Percentiles rank a stretch among this genome's conserved stretches.
Conservation (phyloP, 1,140 invertebrate genomes). For the Papilio glaucus region DNA sequence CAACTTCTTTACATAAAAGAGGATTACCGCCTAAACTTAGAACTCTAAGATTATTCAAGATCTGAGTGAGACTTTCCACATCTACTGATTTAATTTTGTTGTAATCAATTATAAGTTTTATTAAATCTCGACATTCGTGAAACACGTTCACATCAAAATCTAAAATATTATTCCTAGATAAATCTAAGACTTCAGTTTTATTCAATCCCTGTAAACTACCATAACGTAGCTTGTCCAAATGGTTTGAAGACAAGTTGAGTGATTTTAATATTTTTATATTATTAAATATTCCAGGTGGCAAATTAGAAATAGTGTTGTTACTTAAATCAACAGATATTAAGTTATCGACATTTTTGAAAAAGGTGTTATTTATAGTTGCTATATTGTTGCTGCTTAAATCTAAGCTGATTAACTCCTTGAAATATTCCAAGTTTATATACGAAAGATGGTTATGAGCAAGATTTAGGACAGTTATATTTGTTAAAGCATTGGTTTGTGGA, state of each 20-base stretch:
- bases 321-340: constrained; percentile 65
- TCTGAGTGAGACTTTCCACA: constrained; percentile 54
- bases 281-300: constrained; percentile 68
- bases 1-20: constrained; percentile 66
- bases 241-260: constrained; percentile 68
- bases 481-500: constrained; percentile 53
- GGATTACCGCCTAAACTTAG: constrained; percentile 73
- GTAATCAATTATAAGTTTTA: constrained; percentile 65
- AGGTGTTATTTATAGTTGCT: constrained; percentile 49
- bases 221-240: constrained; percentile 56
- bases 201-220: constrained; percentile 65
- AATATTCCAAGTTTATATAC: constrained; percentile 58
- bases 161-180: constrained; percentile 64
- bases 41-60: constrained; percentile 53
- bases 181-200: constrained; percentile 61
- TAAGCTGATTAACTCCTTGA: constrained; percentile 55
- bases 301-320: constrained; percentile 54
- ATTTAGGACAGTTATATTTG: constrained; percentile 51
- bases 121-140: constrained; percentile 65
- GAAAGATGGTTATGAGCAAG: constrained; percentile 59
- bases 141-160: constrained; percentile 64
- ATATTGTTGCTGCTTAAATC: constrained; percentile 62
- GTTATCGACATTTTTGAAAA: constrained; percentile 52
- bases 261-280: constrained; percentile 61
- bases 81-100: constrained; percentile 64